These are phyloP conservation scores for Latheticus oryzae DNA, from an alignment of 2,888 invertebrate genomes.

Conservation along the genomic window DNA sequence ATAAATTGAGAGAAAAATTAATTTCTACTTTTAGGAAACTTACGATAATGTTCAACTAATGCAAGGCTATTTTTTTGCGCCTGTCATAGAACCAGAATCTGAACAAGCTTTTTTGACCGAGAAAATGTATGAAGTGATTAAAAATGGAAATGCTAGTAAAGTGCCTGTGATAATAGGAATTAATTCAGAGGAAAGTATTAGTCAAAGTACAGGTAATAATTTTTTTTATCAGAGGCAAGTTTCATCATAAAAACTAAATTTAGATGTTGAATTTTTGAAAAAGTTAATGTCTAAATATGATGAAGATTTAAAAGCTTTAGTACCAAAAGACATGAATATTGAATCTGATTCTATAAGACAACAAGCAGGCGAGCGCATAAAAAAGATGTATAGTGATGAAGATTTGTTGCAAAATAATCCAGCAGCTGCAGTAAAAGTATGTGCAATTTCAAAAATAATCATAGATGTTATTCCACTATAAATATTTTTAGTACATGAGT, in stretches of 20 bases:
- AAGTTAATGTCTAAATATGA: constrained; percentile 11
- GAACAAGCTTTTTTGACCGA: constrained; percentile 22
- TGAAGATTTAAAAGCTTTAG: constrained; percentile 8
- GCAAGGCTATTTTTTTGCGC: constrained; percentile 23
- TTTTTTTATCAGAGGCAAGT: no score
- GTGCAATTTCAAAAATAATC: background rate
- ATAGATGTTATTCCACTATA: background rate
- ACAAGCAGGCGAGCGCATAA: constrained; percentile 6
- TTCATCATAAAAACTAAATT: background rate
- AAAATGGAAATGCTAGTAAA: constrained; percentile 6
- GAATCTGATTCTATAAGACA: background rate
- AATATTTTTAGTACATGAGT: constrained; percentile 28
- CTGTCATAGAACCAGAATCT: constrained; percentile 13
- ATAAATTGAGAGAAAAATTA: no score
- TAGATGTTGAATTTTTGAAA: constrained; percentile 15
- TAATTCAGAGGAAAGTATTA: constrained; percentile 30
- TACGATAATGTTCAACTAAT: constrained; percentile 13
- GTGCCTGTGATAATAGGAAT: constrained; percentile 32
- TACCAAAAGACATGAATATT: constrained; percentile 22
- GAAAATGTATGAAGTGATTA: constrained; percentile 16
- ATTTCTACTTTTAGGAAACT: constrained; percentile 25
- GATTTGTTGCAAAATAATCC: constrained; percentile 40
- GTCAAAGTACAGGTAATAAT: constrained; percentile 17
- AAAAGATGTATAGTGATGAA: constrained; percentile 5
- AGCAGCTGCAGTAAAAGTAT: constrained; percentile 15